These are phyloP conservation scores for Theretra japonica DNA, from an alignment of 2,888 invertebrate genomes.

Conservation along the genomic window DNA sequence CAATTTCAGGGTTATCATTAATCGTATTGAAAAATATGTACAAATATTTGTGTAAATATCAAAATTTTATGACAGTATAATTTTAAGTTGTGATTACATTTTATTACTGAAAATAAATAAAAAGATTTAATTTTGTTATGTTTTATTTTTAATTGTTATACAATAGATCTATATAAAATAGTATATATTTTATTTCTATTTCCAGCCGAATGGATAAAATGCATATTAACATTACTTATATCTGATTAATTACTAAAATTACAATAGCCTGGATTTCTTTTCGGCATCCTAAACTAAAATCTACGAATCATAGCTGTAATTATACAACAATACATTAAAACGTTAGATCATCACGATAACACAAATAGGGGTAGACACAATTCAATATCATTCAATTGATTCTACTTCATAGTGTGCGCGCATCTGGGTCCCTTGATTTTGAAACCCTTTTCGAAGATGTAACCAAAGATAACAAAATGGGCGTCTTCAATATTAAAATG, in stretches of 20 bases:
- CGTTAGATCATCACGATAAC: neutral
- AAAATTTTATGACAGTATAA: neutral
- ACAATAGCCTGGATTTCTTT: no score
- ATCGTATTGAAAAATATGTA: neutral
- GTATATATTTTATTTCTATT: no score
- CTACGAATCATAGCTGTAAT: no score
- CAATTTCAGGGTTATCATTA: slow-evolving; percentile 3
- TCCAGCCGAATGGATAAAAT: no score
- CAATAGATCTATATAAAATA: neutral
- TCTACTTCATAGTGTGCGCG: neutral
- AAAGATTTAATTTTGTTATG: neutral
- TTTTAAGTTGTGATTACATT: slow-evolving; percentile 20
- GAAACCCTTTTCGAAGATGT: neutral
- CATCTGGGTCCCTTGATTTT: neutral
- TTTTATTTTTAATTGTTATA: neutral
- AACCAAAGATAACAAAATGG: neutral
- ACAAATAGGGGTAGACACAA: neutral
- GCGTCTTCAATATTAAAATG: neutral
- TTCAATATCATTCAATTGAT: neutral
- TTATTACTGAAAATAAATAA: neutral
- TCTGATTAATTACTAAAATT: no score
- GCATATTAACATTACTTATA: no score
- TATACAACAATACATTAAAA: neutral
- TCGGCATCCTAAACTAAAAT: no score
- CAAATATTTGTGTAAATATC: slow-evolving; percentile 4